Evolutionary conservation across 2,888 invertebrate genomes (phyloP).

Genomic region (Apoda limacodes): DNA sequence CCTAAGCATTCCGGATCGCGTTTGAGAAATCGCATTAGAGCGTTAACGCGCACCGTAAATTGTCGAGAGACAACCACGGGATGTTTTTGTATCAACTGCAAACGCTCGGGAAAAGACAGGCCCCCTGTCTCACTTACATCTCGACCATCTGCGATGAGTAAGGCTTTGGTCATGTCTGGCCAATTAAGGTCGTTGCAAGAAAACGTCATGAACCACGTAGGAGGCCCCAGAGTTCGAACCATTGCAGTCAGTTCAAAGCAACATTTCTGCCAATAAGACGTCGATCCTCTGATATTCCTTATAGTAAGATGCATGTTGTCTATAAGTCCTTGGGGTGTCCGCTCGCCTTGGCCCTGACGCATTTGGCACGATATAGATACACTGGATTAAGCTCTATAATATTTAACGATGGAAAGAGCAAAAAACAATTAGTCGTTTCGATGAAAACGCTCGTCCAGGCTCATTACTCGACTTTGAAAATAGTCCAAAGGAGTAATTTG

Average conservation of each 20-base stretch:
- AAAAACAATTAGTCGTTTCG: conserved; percentile 28
- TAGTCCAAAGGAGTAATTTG: conserved; percentile 12
- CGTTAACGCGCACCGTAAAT: conserved; percentile 23
- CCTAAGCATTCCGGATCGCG: conserved; percentile 12
- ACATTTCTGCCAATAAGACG: conserved; percentile 9
- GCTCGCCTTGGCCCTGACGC: conserved; percentile 5
- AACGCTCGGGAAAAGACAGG: conserved; percentile 13
- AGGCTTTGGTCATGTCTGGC: conserved; percentile 29
- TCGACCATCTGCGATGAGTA: conserved; percentile 25
- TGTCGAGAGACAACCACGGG: conserved; percentile 16
- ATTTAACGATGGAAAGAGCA: conserved; percentile 25
- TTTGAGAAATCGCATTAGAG: conserved; percentile 20
- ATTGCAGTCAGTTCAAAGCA: conserved; percentile 27
- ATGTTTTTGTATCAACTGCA: conserved; percentile 7
- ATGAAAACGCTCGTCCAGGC: conserved; percentile 18
- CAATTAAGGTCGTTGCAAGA: conserved; percentile 26
- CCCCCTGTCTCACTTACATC: conserved; percentile 7
- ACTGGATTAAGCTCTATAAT: conserved; percentile 22
- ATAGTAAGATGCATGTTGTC: conserved; percentile 29
- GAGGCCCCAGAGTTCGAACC: conserved; percentile 28
- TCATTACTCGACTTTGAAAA: conserved; percentile 21
- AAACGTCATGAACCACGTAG: conserved; percentile 28
- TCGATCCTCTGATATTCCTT: conserved; percentile 27
- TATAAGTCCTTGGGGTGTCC: conserved; percentile 18
- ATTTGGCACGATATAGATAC: conserved; percentile 26